These are phyloP conservation scores for Heptranchias perlo DNA, from an alignment of 2,113 vertebrate species.

Conservation along the genomic window DNA sequence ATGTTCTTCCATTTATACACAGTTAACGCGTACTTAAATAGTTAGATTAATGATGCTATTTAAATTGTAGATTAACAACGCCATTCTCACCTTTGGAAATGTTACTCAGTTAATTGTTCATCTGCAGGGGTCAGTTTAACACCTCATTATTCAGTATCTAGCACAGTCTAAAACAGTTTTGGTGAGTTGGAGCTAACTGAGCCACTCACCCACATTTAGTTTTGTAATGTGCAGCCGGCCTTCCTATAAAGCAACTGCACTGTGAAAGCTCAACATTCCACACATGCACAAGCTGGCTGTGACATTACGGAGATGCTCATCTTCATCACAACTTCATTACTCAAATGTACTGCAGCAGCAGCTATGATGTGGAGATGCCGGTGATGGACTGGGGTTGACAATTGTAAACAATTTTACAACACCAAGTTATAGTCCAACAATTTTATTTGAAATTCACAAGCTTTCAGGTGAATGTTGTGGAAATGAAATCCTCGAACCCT, in stretches of 20 bases:
- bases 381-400: too few relatives aligned
- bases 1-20: neutral
- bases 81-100: neutral
- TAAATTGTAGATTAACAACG: neutral
- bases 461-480: too few relatives aligned
- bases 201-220: neutral
- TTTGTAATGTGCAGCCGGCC: neutral
- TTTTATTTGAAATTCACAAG: too few relatives aligned
- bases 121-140: neutral
- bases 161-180: neutral
- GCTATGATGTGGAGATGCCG: neutral
- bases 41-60: neutral
- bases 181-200: neutral
- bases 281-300: neutral
- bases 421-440: too few relatives aligned
- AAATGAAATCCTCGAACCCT: too few relatives aligned
- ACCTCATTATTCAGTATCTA: neutral
- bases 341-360: neutral
- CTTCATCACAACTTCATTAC: neutral
- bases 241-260: neutral
- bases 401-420: too few relatives aligned
- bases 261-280: neutral
- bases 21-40: neutral
- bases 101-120: neutral
- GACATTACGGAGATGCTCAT: neutral